Percentiles rank a stretch among this genome's conserved stretches.
Conservation (phyloP, 1,140 invertebrate genomes). For the Drosophila repleta region DNA sequence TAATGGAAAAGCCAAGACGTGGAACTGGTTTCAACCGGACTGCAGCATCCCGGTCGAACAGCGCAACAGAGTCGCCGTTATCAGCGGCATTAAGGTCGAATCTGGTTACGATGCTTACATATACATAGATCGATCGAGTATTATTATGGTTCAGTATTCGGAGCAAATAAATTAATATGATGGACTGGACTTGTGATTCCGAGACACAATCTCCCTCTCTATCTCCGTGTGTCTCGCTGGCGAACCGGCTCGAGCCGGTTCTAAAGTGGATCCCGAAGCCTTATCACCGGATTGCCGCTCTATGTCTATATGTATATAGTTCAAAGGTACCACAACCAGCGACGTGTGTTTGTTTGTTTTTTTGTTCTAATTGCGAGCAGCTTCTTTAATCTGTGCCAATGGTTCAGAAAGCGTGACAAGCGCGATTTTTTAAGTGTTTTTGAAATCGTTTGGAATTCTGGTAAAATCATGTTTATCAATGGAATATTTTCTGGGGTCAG, state of each 20-base stretch:
- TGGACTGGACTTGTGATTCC: slow-evolving; percentile 17
- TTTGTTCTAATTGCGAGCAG: slow-evolving; percentile 44
- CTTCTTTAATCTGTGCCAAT: slow-evolving; percentile 57
- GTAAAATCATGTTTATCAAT: slow-evolving; percentile 49
- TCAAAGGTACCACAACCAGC: slow-evolving; percentile 61
- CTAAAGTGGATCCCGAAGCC: slow-evolving; percentile 53
- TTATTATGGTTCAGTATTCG: slow-evolving; percentile 64
- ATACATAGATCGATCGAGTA: background rate
- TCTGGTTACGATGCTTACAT: slow-evolving; percentile 51
- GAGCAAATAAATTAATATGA: slow-evolving; percentile 46
- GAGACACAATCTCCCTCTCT: slow-evolving; percentile 28
- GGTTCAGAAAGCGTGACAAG: slow-evolving; percentile 43
- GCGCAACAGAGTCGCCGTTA: slow-evolving; percentile 51
- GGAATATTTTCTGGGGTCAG: slow-evolving; percentile 54
- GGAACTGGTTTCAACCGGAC: slow-evolving; percentile 45
- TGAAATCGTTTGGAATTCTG: slow-evolving; percentile 18
- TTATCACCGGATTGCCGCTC: slow-evolving; percentile 65
- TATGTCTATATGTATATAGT: slow-evolving; percentile 36
- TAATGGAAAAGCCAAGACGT: slow-evolving; percentile 9
- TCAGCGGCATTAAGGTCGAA: slow-evolving; percentile 70
- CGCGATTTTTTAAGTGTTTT: background rate
- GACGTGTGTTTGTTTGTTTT: slow-evolving; percentile 36
- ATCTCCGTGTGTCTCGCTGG: slow-evolving; percentile 1
- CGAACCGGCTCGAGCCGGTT: slow-evolving; percentile 61
- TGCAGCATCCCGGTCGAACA: slow-evolving; percentile 26